phyloP scores from a whole-genome alignment of 2,113 vertebrate species.

The Misgurnus mizolepis region DNA sequence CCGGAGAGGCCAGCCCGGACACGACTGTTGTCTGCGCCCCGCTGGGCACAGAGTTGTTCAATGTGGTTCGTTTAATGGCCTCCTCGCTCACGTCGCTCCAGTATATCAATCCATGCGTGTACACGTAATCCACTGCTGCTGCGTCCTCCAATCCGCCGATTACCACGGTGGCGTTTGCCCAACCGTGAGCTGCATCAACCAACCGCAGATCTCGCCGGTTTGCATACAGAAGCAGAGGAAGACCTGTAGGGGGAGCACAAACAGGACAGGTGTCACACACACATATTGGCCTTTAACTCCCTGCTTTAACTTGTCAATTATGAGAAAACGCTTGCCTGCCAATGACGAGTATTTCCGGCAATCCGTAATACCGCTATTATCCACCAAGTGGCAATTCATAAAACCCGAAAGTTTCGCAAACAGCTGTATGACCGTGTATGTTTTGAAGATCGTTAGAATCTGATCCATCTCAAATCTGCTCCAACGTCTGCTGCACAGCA shows the following conservation, averaged over 20 bases:
- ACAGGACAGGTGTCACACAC: background rate
- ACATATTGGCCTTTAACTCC: background rate
- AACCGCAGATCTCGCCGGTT: slow-evolving; percentile 92
- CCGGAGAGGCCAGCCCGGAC: slow-evolving; percentile 89
- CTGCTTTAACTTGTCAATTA: too few species aligned
- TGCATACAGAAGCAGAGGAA: slow-evolving; percentile 91
- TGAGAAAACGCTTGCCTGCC: too few species aligned
- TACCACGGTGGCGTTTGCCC: slow-evolving; percentile 88
- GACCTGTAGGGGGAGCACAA: slow-evolving; percentile 69
- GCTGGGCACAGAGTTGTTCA: slow-evolving; percentile 80
- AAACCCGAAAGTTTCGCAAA: too few species aligned
- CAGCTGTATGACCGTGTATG: too few species aligned
- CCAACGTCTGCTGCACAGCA: too few species aligned
- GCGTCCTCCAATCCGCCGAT: slow-evolving; percentile 94
- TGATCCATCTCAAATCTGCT: too few species aligned
- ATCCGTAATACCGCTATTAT: too few species aligned
- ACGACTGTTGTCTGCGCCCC: slow-evolving; percentile 82
- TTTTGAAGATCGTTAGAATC: too few species aligned
- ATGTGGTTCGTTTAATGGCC: slow-evolving; percentile 89
- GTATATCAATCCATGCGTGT: slow-evolving; percentile 85
- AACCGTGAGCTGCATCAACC: slow-evolving; percentile 74
- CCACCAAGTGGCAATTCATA: too few species aligned
- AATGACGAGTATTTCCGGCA: too few species aligned
- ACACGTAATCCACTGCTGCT: slow-evolving; percentile 94
- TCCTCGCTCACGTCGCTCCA: slow-evolving; percentile 99